Conservation (phyloP, 2,797 vertebrate genomes). For the Xiphophorus birchmanni region DNA sequence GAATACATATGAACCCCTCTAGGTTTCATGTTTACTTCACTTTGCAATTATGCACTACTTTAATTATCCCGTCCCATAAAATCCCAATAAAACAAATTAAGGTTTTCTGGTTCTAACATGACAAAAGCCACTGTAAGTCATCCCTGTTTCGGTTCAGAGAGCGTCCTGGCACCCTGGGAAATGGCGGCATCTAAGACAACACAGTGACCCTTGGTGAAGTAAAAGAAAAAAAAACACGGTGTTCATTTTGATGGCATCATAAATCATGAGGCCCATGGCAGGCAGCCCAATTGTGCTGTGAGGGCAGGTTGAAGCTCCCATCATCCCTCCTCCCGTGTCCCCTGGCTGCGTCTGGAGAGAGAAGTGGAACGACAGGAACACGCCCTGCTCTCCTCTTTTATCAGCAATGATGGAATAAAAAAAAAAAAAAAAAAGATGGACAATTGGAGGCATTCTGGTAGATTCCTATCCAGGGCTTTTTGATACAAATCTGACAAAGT, state of each 20-base stretch:
- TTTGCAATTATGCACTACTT: neutral
- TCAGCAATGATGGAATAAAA: slow-evolving; percentile 30
- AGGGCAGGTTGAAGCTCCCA: slow-evolving; percentile 68
- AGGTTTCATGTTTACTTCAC: neutral
- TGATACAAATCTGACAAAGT: slow-evolving; percentile 34
- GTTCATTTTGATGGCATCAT: slow-evolving; percentile 74
- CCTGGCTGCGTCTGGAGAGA: slow-evolving; percentile 69
- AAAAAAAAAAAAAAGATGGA: neutral
- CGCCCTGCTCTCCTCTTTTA: slow-evolving; percentile 49
- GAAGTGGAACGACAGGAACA: slow-evolving; percentile 70
- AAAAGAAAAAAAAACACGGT: slow-evolving; percentile 49
- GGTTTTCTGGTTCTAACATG: neutral
- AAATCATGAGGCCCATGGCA: slow-evolving; percentile 75
- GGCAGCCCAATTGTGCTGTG: slow-evolving; percentile 72
- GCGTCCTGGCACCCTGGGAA: slow-evolving; percentile 34
- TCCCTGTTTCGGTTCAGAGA: slow-evolving; percentile 47
- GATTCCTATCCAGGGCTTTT: slow-evolving; percentile 19
- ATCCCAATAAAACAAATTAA: neutral
- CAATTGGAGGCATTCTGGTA: slow-evolving; percentile 13
- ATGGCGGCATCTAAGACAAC: slow-evolving; percentile 69
- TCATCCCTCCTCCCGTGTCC: slow-evolving; percentile 69
- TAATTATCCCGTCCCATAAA: neutral
- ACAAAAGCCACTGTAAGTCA: slow-evolving; percentile 15
- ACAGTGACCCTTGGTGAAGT: slow-evolving; percentile 73
- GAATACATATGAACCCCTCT: neutral